Evolutionary conservation across 2,888 invertebrate species (phyloP).

Genomic region (Hipparchia semele): DNA sequence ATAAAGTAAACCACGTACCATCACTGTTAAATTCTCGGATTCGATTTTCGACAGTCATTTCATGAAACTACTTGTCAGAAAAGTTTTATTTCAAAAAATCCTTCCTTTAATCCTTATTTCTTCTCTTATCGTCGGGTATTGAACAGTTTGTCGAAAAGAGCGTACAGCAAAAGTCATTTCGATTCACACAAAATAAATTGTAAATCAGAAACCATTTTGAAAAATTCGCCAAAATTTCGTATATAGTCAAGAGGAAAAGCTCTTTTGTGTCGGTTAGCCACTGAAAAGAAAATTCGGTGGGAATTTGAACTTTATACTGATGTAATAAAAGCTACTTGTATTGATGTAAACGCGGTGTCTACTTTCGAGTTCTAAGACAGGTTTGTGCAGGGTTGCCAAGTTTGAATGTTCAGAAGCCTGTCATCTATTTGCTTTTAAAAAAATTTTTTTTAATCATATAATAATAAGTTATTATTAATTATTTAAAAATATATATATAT

Average conservation of each 20-base stretch:
- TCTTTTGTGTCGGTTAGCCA: constrained; percentile 44
- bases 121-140: no score
- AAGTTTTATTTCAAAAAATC: no score
- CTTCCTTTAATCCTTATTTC: no score
- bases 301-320: constrained; percentile 31
- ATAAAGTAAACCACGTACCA: no score
- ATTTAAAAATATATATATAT: no score
- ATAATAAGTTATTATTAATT: no score
- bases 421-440: background rate
- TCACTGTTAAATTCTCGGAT: no score
- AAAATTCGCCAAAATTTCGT: constrained; percentile 40
- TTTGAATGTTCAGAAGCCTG: background rate
- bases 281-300: constrained; percentile 25
- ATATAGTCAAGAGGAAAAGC: constrained; percentile 47
- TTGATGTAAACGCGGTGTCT: constrained; percentile 43
- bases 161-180: background rate
- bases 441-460: no score
- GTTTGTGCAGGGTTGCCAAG: constrained; percentile 8
- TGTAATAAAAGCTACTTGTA: constrained; percentile 20
- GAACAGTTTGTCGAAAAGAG: no score
- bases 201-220: constrained; percentile 38
- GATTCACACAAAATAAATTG: constrained; percentile 25
- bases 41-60: no score
- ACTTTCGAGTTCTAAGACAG: constrained; percentile 43
- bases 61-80: no score